Conservation (phyloP, 1,140 invertebrate genomes). For the Ladona fulva region DNA sequence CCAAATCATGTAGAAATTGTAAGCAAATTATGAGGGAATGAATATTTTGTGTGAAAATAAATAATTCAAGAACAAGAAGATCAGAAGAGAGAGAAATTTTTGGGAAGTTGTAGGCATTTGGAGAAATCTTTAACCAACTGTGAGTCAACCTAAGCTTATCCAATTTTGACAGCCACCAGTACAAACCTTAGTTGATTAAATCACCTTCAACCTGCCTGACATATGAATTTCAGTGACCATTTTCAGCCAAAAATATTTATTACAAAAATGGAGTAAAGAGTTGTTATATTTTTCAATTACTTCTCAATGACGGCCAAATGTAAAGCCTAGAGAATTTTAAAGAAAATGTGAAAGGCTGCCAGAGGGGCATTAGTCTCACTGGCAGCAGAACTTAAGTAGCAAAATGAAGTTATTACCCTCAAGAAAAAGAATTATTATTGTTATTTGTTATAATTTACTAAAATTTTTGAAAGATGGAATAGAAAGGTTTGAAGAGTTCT, state of each 20-base stretch:
- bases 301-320: neutral
- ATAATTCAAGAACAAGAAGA: neutral
- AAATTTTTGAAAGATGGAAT: neutral
- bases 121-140: neutral
- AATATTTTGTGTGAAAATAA: neutral
- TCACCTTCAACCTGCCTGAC: neutral
- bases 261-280: neutral
- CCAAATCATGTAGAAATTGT: neutral
- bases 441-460: neutral
- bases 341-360: neutral
- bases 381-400: neutral
- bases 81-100: neutral
- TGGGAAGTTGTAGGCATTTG: neutral
- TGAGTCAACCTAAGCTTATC: neutral
- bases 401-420: neutral
- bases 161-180: neutral
- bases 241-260: neutral
- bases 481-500: neutral
- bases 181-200: neutral
- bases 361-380: neutral
- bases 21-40: neutral
- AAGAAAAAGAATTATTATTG: neutral
- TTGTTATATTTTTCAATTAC: neutral
- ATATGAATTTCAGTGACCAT: neutral
- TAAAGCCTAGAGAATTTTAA: neutral